Percentiles rank a stretch among this genome's conserved stretches.
phyloP scores from a whole-genome alignment of 2,113 vertebrate genomes.

The Alaudala cheleensis region DNA sequence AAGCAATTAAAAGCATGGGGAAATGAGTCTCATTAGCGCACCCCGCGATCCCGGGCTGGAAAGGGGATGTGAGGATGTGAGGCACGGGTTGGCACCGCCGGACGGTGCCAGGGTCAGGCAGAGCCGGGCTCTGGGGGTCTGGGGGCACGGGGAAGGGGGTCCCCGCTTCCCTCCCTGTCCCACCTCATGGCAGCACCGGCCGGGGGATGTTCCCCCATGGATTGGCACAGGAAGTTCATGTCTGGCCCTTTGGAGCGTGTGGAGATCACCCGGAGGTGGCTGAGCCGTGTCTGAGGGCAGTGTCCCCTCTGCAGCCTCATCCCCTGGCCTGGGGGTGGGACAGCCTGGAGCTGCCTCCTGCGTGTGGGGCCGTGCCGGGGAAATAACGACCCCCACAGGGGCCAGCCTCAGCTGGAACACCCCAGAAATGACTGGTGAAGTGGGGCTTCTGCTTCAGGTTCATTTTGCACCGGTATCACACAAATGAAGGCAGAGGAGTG shows the following conservation, averaged over 20 bases:
- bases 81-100: neutral
- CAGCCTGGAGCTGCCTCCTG: neutral
- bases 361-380: neutral
- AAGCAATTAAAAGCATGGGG: neutral
- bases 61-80: neutral
- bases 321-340: neutral
- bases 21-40: neutral
- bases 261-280: neutral
- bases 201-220: rapidly evolving
- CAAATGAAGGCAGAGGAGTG: neutral
- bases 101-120: rapidly evolving
- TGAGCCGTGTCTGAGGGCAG: neutral
- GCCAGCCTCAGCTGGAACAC: neutral
- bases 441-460: rapidly evolving
- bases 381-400: neutral
- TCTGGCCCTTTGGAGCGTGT: neutral
- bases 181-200: neutral
- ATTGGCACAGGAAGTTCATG: rapidly evolving
- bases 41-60: neutral
- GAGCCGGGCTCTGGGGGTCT: neutral
- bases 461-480: neutral
- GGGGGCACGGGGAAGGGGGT: neutral
- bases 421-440: neutral
- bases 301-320: neutral
- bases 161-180: neutral